These are phyloP conservation scores for Temnothorax curvispinosus DNA, from an alignment of 1,140 invertebrate genomes.

Conservation along the genomic window DNA sequence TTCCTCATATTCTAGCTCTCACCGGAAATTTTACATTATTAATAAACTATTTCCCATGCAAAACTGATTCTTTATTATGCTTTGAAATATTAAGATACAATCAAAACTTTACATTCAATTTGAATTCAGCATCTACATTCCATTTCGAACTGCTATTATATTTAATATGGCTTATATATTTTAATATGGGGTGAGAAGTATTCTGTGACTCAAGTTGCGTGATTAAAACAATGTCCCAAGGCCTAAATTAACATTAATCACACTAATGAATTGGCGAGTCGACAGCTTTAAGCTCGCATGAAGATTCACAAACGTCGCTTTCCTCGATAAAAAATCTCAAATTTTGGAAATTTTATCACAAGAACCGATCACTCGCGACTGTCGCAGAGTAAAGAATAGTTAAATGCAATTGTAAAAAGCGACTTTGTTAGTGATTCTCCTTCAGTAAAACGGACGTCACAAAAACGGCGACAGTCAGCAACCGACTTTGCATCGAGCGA, in stretches of 20 bases:
- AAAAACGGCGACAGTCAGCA: constrained; percentile 9
- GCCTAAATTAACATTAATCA: neutral
- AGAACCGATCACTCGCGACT: neutral
- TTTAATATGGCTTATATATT: neutral
- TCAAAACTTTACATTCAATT: constrained; percentile 17
- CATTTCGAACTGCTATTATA: neutral
- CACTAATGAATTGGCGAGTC: neutral
- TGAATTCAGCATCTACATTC: neutral
- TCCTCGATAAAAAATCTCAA: neutral
- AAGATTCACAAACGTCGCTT: neutral
- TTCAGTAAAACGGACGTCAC: neutral
- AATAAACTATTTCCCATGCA: neutral
- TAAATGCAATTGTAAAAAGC: neutral
- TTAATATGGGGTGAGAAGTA: neutral
- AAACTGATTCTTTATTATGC: neutral
- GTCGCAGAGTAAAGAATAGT: neutral
- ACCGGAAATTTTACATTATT: neutral
- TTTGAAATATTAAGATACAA: constrained; percentile 6
- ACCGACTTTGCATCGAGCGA: neutral
- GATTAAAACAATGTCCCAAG: neutral
- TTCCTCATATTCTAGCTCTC: neutral
- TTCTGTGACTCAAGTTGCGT: neutral
- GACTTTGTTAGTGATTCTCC: neutral
- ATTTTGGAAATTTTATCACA: neutral
- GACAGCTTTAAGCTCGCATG: neutral